Base-by-base conservation (phyloP, 1,140 invertebrate species). In the Myzus persicae region DNA sequence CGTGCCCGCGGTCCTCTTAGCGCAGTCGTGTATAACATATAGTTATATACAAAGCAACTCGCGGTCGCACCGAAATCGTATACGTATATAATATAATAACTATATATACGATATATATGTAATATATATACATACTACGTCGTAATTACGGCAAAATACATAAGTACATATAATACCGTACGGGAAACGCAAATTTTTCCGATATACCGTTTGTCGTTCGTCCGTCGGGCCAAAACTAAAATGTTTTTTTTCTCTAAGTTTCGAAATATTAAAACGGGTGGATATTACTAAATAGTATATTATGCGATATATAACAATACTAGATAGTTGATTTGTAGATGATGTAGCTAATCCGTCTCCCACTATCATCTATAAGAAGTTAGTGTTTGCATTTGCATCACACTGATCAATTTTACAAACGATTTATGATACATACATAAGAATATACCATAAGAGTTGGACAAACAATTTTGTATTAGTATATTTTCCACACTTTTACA, bases 1-100 rank as follows among this genome's bases (percentile, higher is more conserved):
- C 91, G 90, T 91, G 90, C 42, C 67, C 90, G 59, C 59, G 81
- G 81, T 93, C 81, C n/a, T 93, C 91, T 38, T 82, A 36, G 46
- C 76, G 91, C 88, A 38, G 22, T 89, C 88, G 5, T 51, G 87
- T 89, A 89, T 38, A 54, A 89, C 88, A 36, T 54, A 51, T 51
- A 76, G 59, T 76, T 76, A 76, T n/a, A 20, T 89, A 54, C 48
- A 54, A 89, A 89, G 46, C 36, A 89, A 48, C 46, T 51, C 54
- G 89, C 54, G 89, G 88, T 67, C 89, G 40, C 51, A n/a, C 54
- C n/a, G 87, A 88, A 88, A 88, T 90, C 51, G 38, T 90, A n/a
- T 42, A 36, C 26, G 14, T 40, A 26, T 6, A 42, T n/a, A n/a
- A n/a, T 44, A 46, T 46, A 46, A n/a, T 67, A n/a, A 18, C 31